phyloP scores from a whole-genome alignment of 2,113 vertebrate species.

The Chiloscyllium plagiosum region DNA sequence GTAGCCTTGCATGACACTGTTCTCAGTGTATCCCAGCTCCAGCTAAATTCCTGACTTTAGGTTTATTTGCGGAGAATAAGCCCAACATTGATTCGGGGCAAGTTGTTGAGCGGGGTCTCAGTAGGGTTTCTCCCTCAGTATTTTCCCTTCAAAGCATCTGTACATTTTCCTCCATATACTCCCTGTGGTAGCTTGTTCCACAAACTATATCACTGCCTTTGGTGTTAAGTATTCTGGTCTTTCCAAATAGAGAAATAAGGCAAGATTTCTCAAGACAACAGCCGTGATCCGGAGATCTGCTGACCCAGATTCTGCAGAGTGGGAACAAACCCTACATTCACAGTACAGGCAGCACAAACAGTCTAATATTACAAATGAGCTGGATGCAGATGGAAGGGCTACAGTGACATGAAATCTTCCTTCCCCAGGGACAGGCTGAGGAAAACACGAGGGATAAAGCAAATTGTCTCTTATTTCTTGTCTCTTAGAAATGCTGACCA shows the following conservation, averaged over 20 bases:
- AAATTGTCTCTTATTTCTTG: background rate
- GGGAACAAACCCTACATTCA: slow-evolving; percentile 13
- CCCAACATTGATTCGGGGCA: background rate
- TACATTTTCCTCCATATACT: background rate
- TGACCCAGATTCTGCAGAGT: slow-evolving; percentile 9
- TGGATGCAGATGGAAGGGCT: background rate
- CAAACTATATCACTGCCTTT: background rate
- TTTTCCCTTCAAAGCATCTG: background rate
- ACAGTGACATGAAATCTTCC: background rate
- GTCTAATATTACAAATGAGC: slow-evolving; percentile 9
- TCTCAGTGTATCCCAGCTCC: background rate
- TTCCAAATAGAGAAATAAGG: background rate
- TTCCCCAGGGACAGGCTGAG: background rate
- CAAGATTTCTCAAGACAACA: background rate
- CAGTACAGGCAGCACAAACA: background rate
- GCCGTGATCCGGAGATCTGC: too few species aligned
- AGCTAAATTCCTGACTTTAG: background rate
- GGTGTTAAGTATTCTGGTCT: background rate
- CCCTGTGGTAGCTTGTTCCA: background rate
- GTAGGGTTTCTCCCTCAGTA: background rate
- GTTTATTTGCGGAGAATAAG: background rate
- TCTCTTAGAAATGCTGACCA: background rate
- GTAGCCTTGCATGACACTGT: background rate
- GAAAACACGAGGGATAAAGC: background rate
- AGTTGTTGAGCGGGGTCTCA: background rate